Conservation (phyloP, 1,140 invertebrate species). For the Apis laboriosa region DNA sequence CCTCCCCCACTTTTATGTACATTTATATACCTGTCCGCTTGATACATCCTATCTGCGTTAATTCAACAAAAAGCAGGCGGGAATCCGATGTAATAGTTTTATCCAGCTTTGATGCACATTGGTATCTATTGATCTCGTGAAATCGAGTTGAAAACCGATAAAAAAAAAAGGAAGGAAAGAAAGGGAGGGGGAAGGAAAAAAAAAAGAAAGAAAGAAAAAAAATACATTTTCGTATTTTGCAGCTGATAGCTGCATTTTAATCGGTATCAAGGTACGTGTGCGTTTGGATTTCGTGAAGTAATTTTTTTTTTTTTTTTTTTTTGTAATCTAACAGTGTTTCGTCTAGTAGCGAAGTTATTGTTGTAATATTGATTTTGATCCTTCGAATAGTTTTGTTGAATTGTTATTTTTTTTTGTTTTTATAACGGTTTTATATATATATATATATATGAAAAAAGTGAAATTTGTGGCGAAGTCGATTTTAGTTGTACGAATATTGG, state of each 20-base stretch:
- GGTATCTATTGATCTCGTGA: neutral
- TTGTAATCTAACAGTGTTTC: neutral
- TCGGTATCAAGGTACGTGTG: neutral
- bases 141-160: neutral
- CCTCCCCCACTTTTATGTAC: neutral
- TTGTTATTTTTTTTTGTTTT: too few relatives aligned
- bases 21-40: constrained; percentile 22
- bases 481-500: neutral
- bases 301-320: neutral
- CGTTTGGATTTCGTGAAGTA: neutral
- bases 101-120: neutral
- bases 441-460: too few relatives aligned
- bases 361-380: neutral
- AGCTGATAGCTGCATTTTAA: neutral
- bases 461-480: neutral
- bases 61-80: constrained; percentile 48
- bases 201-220: neutral
- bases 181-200: too few relatives aligned
- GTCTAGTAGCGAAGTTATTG: neutral
- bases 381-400: neutral
- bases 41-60: constrained; percentile 17
- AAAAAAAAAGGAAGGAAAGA: neutral
- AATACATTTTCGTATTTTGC: neutral
- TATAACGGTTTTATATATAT: too few relatives aligned
- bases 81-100: constrained; percentile 29